Base-by-base conservation (phyloP, 2,797 vertebrate genomes). In the Sarcophilus harrisii region DNA sequence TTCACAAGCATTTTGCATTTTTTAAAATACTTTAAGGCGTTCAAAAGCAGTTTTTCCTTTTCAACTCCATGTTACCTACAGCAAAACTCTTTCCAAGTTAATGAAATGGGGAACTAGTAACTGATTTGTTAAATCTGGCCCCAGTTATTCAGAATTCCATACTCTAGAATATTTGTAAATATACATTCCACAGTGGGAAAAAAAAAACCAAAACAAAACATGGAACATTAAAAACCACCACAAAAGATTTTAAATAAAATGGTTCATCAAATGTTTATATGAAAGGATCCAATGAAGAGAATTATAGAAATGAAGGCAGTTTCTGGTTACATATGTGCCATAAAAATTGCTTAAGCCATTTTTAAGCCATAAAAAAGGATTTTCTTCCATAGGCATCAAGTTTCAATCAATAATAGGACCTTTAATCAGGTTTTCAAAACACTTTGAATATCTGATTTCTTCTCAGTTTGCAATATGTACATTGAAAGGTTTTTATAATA, bases 1-100 rank as follows among this genome's bases (percentile, higher is more conserved):
- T n/a, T 90, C 92, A 96, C 95, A 90, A 92, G 21, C 10, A 94
- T 45, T 59, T 90, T 92, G n/a, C 93, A 54, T 95, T 94, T 91
- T 89, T 49, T 12, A 49, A 87, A 27, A 87, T 24, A 45, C 38
- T 28, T 1, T 73, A 66, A 1, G 3, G 9, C 45, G 10, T 38
- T 24, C 18, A 81, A 87, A 30, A 21, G 9, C 24, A 87, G 9
- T 45, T 49, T 87, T 49, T 45, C 73, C 24, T 90, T 90, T 57
- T n/a, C 52, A 90, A 57, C 92, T 58, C 21, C 90, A 62, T 10
- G 66, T 21, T 92, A 89, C 57, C 55, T 94, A 96, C 91, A 45
- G 57, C 1, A 93, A 54, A 11, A 92, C 8, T 89, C 38, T 87
- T 8, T 45, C 38, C 73, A 87, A 87, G 38, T 49, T 21, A 87